Evolutionary conservation across 2,113 vertebrate genomes (phyloP), one percentile per base, ranked within the genome.

Genomic region (Amazona vittata): DNA sequence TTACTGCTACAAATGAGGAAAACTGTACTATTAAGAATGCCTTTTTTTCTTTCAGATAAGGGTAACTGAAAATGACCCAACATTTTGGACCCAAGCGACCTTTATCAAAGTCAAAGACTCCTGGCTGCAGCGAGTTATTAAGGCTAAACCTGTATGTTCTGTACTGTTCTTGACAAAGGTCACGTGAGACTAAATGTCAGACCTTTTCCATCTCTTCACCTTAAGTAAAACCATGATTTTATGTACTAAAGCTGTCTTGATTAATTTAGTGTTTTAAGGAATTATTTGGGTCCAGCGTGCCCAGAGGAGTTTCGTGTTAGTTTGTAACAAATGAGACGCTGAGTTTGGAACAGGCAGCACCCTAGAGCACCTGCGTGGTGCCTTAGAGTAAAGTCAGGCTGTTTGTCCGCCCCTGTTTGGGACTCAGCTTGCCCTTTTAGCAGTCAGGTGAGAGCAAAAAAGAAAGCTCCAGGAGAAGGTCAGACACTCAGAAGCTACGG

Each of bases 61-160:
- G 35, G 55, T 94, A 92, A 93, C 71, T 95, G 93, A 81, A 97
- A 96, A 89, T 86, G 50, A 83, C 83, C 73, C 78, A 93, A 44
- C 77, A 68, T 89, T 96, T 95, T 71, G 75, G 90, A 95, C 87
- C 94, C 4, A 17, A 43, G 46, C 95, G 95, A 98, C 96, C 96
- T 98, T 98, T 98, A 96, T 89, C 91, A 96, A 96, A 97, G 93
- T 96, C 86, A 96, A 69, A 96, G 83, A 37, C 88, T 96, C 49
- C 78, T 33, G 19, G 93, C 94, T 95, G 81, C 25, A 90, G 25
- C 3, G 31, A 75, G 65, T 84, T 93, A 95, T 75, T 93, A 92
- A 96, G 91, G 91, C 50, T 96, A 96, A 94, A 96, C 57, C 86
- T 71, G 55, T n/a, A 33, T 60, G 65, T 60, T 88, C 43, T 69